Base-by-base conservation (phyloP, 2,797 vertebrate species). In the Characodon lateralis region DNA sequence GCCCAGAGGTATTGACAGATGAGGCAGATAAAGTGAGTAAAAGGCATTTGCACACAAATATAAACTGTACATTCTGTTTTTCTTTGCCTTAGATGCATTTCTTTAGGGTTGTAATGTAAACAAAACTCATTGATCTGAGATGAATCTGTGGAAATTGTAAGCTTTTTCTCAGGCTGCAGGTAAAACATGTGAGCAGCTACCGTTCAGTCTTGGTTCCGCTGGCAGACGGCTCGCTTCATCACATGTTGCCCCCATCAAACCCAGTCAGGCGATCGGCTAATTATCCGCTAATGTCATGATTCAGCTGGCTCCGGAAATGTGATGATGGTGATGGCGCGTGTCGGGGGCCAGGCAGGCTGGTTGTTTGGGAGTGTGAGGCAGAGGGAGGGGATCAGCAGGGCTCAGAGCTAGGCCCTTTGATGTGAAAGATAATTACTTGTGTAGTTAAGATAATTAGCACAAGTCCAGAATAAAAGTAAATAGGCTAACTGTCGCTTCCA, bases 401-500 rank as follows among this genome's bases (percentile, higher is more conserved):
- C 88, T 89, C 83, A 56, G 85, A 89, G 85, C 71, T 10, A 41
- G 74, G 86, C 82, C 83, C 93, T 96, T 96, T 97, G 96, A 97
- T 96, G 94, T 94, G 91, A 68, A 76, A 87, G 89, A 93, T 97
- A 96, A 97, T 97, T 96, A 96, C 91, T 92, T 90, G 88, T 92
- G 91, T 93, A 91, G 92, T 93, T 91, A 89, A 91, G 90, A 91
- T 95, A 94, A 95, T 95, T 95, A 94, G 92, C 86, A 84, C 86
- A 93, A 93, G 95, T 94, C 94, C 87, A 80, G 93, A 90, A 92
- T 91, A 85, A 92, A 94, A 94, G 95, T 94, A 94, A 96, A 92
- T 91, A 86, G 84, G 91, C 80, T 90, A 89, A 90, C 88, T 92
- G 89, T 78, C 90, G 76, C 85, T 90, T 92, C 86, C 88, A 73